phyloP scores from a whole-genome alignment of 2,113 vertebrate genomes.

The Tenebrosternarchus preto region DNA sequence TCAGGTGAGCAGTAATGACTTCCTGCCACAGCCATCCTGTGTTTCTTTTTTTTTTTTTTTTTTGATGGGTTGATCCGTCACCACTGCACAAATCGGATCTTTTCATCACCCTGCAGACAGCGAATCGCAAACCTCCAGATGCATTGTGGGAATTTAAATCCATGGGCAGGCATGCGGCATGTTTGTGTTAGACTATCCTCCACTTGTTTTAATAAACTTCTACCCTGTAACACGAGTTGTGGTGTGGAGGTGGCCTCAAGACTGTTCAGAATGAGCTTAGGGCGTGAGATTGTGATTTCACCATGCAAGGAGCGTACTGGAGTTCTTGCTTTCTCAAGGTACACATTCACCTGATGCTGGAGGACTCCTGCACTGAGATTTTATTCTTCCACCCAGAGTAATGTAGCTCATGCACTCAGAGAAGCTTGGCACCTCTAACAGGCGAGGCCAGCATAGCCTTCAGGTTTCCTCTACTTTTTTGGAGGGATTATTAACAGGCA shows the following conservation, averaged over 20 bases:
- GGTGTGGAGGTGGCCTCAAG: not conserved
- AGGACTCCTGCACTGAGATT: not conserved
- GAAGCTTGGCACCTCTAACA: not conserved
- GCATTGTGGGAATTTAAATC: too few species aligned
- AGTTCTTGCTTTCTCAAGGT: not conserved
- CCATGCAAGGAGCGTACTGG: not conserved
- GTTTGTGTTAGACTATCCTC: too few species aligned
- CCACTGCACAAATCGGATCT: not conserved
- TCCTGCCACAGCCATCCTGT: not conserved
- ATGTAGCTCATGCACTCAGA: not conserved
- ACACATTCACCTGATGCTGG: not conserved
- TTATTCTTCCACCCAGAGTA: not conserved
- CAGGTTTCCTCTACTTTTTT: constrained; percentile 24
- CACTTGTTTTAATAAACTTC: too few species aligned
- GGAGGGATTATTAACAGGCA: not conserved
- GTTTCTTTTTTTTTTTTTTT: not conserved
- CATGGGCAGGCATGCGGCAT: too few species aligned
- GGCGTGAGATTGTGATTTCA: not conserved
- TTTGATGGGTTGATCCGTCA: not conserved
- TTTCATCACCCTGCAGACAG: too few species aligned
- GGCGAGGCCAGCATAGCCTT: not conserved
- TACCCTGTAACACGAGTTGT: too few species aligned
- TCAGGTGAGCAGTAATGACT: constrained; percentile 76
- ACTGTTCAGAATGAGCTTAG: not conserved
- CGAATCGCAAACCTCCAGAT: too few species aligned